Base-by-base conservation (phyloP, 2,113 vertebrate species). In the Pogona vitticeps region DNA sequence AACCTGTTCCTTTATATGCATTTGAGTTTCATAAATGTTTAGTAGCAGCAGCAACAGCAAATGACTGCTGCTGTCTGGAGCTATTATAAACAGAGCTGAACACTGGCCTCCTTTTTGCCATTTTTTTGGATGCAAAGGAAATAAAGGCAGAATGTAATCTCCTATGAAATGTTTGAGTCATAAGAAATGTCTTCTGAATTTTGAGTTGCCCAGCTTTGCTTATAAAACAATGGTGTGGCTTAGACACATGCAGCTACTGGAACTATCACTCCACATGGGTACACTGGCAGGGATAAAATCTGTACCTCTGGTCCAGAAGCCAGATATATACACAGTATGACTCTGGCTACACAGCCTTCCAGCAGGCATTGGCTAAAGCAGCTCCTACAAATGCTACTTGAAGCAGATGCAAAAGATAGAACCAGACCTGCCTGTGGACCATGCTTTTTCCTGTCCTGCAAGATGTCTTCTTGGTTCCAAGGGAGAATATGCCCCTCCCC, bases 41-140 rank as follows among this genome's bases (percentile, higher is more conserved):
- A 76, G 72, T 68, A 58, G 76, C 26, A 61, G 46, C 36, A 42
- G 70, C 67, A 83, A 33, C 42, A 61, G 52, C 76, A 82, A 73
- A 86, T 3, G 72, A 28, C 40, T 63, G 40, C 40, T 52, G 21
- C 33, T 75, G 58, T 81, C n/a, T 73, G 58, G 58, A 81, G n/a
- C 68, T 73, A 65, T 52, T 42, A 81, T 80, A 86, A 81, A 86
- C 58, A 81, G 85, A 85, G 36, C 58, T 86, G 52, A 38, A 76
- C 52, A 31, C 31, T 81, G 70, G n/a, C 58, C 65, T 82, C 58
- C 59, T 76, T 56, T 58, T 80, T 63, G 56, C 28, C 31, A 73
- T 42, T 31, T 59, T 73, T 23, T 63, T 86, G 13, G 15, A 80
- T 61, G 52, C n/a, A 75, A 56, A 15, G 52, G 28, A 61, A 61